Evolutionary conservation across 1,140 invertebrate species (phyloP).

Genomic region (silkworm (Bombyx mori)): ASM3026992v2 NC_085119.1:13810001-13810500

Average conservation of each 20-base stretch:
- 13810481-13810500: constrained; percentile 43
- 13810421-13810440: constrained; percentile 42
- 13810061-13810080: constrained; percentile 68
- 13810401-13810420: constrained; percentile 50
- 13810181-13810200: constrained; percentile 1
- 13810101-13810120: constrained; percentile 20
- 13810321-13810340: no score
- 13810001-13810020: constrained; percentile 66
- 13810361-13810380: constrained; percentile 7
- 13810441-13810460: constrained; percentile 44
- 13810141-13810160: constrained; percentile 8
- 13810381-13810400: constrained; percentile 34
- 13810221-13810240: constrained; percentile 4
- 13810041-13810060: constrained; percentile 80
- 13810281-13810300: neutral
- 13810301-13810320: no score
- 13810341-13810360: no score
- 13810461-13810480: constrained; percentile 33
- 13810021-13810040: constrained; percentile 82
- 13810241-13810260: constrained; percentile 3
- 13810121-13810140: constrained; percentile 13
- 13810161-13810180: neutral
- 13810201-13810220: no score
- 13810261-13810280: neutral
- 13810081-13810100: neutral